Percentiles rank a stretch among this genome's conserved stretches.
phyloP scores from a whole-genome alignment of 2,113 vertebrate genomes.

The Perca schrenkii region DNA sequence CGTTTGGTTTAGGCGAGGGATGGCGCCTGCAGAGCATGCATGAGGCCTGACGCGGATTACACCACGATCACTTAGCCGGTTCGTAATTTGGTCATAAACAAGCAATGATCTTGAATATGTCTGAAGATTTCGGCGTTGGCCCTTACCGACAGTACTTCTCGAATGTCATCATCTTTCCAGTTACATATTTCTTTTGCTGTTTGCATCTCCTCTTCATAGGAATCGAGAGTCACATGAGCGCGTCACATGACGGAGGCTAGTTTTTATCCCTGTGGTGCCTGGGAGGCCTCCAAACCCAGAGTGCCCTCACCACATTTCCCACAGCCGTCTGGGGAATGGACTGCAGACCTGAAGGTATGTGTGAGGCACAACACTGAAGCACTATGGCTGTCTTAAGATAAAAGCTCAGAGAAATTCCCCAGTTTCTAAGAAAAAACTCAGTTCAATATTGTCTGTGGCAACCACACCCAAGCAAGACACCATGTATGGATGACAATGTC shows the following conservation, averaged over 20 bases:
- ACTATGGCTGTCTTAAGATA: slow-evolving; percentile 70
- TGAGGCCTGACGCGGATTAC: no score
- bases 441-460: slow-evolving; percentile 65
- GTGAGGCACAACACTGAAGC: slow-evolving; percentile 73
- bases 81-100: no score
- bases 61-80: no score
- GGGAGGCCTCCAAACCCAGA: slow-evolving; percentile 82
- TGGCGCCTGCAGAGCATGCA: no score
- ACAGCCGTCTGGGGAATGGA: slow-evolving; percentile 82
- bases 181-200: background rate
- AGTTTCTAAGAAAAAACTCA: slow-evolving; percentile 71
- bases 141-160: no score
- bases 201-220: background rate
- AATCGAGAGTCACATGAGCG: slow-evolving; percentile 64
- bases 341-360: slow-evolving; percentile 79
- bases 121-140: no score
- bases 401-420: slow-evolving; percentile 74
- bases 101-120: no score
- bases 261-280: slow-evolving; percentile 73
- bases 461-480: slow-evolving; percentile 71
- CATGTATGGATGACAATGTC: slow-evolving; percentile 60
- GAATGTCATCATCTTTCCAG: no score
- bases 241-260: slow-evolving; percentile 68
- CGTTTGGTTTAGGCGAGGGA: no score
- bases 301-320: slow-evolving; percentile 82